Evolutionary conservation across 2,888 invertebrate species (phyloP), one percentile per base, ranked within the genome.

Genomic region (Drosophila algonquin): DNA sequence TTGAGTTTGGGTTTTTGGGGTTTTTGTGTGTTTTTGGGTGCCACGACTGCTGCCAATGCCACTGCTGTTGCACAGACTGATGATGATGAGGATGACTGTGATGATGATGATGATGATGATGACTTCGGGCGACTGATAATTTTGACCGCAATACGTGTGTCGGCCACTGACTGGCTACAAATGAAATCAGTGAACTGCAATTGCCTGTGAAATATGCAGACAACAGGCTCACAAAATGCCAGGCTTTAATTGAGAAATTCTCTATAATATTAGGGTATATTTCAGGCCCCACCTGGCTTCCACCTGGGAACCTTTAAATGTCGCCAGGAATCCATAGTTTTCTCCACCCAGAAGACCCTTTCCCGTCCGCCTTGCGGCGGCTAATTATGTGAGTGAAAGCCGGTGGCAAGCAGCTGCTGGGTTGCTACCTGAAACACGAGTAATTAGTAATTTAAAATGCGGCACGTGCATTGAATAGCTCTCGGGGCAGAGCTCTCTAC

Each of bases 391-490:
- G 48, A 48, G 46, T 32, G 3, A 65, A 64, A 75, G 48, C 24
- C 54, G 51, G 18, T 1, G 1, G 46, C 16, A 14, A 30, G 30
- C 30, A 30, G 30, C 30, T 30, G 30, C 30, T 30, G 7, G 8
- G 35, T 44, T 45, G 45, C 61, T 55, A 75, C 67, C 80, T 82
- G 70, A 73, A 80, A 79, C 70, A 73, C 54, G 65, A 72, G 84
- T 85, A 85, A 85, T 87, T 87, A 85, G 85, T 85, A 84, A 87
- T 85, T 87, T 85, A 87, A 85, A 85, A 85, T 85, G 76, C 70
- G 46, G 85, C 79, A 84, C 85, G 85, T 84, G 85, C 74, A 63
- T 53, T 47, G 82, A 73, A 81, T 87, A 71, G 71, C 48, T 63
- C 74, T 65, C 56, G 67, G 53, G 35, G 24, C 46, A 48, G 32